Percentiles rank a stretch among this genome's conserved stretches.
Evolutionary conservation across 2,113 vertebrate genomes (phyloP).

Genomic region (Zosterops lateralis): DNA sequence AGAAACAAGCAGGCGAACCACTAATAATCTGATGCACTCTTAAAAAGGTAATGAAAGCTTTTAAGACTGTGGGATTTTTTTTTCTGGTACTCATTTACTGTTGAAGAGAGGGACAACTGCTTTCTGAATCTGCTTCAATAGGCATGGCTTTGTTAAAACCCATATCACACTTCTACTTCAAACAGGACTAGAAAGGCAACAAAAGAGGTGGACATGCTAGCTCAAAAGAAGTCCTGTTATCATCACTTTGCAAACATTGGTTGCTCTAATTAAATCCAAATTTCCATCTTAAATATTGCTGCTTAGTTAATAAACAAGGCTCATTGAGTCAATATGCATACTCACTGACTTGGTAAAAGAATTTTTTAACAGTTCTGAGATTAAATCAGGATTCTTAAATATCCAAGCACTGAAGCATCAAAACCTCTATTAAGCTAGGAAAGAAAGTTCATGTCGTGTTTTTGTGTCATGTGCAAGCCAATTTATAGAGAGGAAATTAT

Average conservation of each 20-base stretch:
- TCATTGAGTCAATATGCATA: not conserved
- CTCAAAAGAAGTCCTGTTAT: not conserved
- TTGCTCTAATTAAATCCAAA: not conserved
- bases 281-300: not conserved
- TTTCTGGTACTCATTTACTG: not conserved
- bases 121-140: not conserved
- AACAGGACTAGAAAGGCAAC: not conserved
- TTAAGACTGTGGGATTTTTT: not conserved
- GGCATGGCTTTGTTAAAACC: not conserved
- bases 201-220: not conserved
- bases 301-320: not conserved
- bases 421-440: not conserved
- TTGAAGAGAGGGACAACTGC: not conserved
- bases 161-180: not conserved
- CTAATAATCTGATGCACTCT: not conserved
- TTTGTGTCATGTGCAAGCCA: not conserved
- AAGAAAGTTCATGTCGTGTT: not conserved
- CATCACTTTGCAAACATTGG: not conserved
- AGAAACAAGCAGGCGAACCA: not conserved
- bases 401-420: not conserved
- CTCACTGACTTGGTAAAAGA: not conserved
- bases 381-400: not conserved
- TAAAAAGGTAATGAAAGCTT: not conserved
- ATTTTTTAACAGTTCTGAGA: not conserved
- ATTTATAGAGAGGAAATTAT: constrained; percentile 17